A percentile compares a stretch with the other conserved stretches of the same genome.
phyloP scores from a whole-genome alignment of 2,888 invertebrate species.

The Apodemia duryi region DNA sequence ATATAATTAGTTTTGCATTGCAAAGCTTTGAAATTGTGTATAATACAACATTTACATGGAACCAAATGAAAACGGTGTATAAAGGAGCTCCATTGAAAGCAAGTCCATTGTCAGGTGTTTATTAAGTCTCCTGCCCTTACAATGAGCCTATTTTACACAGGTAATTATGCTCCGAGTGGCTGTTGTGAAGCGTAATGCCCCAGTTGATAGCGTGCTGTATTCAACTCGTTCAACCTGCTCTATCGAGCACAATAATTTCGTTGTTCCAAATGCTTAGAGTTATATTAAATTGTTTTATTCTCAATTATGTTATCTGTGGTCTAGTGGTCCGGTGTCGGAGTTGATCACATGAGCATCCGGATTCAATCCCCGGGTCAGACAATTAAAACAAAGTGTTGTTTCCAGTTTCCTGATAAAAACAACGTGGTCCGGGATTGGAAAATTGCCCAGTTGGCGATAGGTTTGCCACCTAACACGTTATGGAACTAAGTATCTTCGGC shows the following conservation, averaged over 20 bases:
- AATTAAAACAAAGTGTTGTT: too few species aligned
- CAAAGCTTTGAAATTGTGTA: conserved; percentile 6
- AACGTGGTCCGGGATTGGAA: too few species aligned
- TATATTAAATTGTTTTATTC: too few species aligned
- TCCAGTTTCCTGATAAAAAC: too few species aligned
- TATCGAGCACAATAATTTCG: neutral
- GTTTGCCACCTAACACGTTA: too few species aligned
- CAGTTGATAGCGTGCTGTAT: neutral
- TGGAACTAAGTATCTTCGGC: too few species aligned
- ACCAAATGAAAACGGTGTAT: neutral
- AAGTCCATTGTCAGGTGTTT: conserved; percentile 8
- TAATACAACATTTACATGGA: conserved; percentile 7
- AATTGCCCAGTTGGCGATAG: too few species aligned
- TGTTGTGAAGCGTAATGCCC: neutral
- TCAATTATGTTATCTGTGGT: too few species aligned
- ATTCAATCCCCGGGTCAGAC: too few species aligned
- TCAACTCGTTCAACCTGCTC: neutral
- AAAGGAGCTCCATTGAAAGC: conserved; percentile 7
- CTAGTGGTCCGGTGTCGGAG: too few species aligned
- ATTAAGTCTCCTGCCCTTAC: conserved; percentile 12
- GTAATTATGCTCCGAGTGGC: conserved; percentile 4
- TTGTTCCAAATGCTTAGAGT: too few species aligned
- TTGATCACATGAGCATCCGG: too few species aligned
- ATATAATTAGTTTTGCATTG: neutral
- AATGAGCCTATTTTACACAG: conserved; percentile 12